Conservation (phyloP, 2,888 invertebrate species). For the Ophioninae sp. region DNA sequence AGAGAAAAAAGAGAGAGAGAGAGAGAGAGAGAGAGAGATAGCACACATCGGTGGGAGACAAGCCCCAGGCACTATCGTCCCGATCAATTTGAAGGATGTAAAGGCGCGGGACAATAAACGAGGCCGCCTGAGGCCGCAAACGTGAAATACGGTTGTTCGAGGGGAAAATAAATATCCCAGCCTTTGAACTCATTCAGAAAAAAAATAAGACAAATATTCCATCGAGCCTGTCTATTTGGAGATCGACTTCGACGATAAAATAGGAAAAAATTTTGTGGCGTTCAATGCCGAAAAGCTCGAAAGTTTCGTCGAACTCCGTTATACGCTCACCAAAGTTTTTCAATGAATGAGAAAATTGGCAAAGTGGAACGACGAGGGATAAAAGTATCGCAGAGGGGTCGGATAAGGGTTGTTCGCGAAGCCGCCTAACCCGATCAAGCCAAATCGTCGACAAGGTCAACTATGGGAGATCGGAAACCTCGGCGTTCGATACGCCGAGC, state of each 20-base stretch:
- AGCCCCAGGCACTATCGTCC: slow-evolving; percentile 40
- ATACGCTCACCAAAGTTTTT: slow-evolving; percentile 6
- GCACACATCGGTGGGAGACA: slow-evolving; percentile 15
- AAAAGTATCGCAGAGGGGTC: slow-evolving; percentile 8
- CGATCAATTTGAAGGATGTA: slow-evolving; percentile 48
- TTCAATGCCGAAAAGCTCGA: background rate
- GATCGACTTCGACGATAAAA: background rate
- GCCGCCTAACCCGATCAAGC: slow-evolving; percentile 51
- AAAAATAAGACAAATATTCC: background rate
- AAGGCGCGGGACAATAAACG: slow-evolving; percentile 19
- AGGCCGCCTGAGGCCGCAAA: slow-evolving; percentile 17
- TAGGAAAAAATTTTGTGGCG: background rate
- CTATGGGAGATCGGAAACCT: background rate
- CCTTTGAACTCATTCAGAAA: slow-evolving; percentile 10
- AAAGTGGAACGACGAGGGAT: slow-evolving; percentile 10
- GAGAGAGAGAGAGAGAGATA: background rate
- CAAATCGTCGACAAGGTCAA: slow-evolving; percentile 33
- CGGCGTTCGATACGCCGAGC: background rate
- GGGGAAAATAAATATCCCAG: slow-evolving; percentile 10
- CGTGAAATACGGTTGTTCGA: slow-evolving; percentile 38
- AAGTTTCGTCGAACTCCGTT: background rate
- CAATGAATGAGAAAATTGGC: background rate
- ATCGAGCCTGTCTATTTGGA: background rate
- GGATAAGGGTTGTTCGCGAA: slow-evolving; percentile 31
- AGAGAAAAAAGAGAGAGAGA: slow-evolving; percentile 16